These are phyloP conservation scores for Camponotus vicinus DNA, from an alignment of 1,140 invertebrate species.

Conservation along the genomic window DNA sequence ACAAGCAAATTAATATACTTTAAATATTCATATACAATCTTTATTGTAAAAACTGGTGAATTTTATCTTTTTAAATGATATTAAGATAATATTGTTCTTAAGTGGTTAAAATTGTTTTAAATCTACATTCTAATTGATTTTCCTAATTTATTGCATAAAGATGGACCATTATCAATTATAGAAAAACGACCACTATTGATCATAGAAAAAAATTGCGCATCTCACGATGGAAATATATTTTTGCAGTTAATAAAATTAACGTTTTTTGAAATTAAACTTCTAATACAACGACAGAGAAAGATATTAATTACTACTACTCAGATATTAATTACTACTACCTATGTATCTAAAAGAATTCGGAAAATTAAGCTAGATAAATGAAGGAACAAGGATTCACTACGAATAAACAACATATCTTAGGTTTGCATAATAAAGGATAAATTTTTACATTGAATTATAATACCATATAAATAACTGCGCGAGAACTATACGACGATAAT, in stretches of 20 bases:
- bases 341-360: background rate
- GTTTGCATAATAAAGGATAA: slow-evolving; percentile 77
- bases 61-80: background rate
- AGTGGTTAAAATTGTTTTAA: background rate
- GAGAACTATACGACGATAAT: slow-evolving; percentile 63
- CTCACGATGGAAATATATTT: background rate
- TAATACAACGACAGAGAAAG: background rate
- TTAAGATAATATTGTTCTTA: no score
- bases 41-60: no score
- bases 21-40: background rate
- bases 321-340: background rate
- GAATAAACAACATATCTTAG: slow-evolving; percentile 17
- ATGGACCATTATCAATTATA: background rate
- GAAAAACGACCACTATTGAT: no score
- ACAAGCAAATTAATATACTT: background rate
- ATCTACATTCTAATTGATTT: background rate
- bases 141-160: background rate
- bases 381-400: background rate
- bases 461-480: slow-evolving; percentile 71
- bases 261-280: background rate
- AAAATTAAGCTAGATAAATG: background rate
- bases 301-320: background rate
- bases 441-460: slow-evolving; percentile 79
- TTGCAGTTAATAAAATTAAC: background rate
- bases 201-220: background rate